Percentiles rank a stretch among this genome's conserved stretches.
Evolutionary conservation across 2,888 invertebrate genomes (phyloP).

Genomic region (Kryphioiulus occultus): DNA sequence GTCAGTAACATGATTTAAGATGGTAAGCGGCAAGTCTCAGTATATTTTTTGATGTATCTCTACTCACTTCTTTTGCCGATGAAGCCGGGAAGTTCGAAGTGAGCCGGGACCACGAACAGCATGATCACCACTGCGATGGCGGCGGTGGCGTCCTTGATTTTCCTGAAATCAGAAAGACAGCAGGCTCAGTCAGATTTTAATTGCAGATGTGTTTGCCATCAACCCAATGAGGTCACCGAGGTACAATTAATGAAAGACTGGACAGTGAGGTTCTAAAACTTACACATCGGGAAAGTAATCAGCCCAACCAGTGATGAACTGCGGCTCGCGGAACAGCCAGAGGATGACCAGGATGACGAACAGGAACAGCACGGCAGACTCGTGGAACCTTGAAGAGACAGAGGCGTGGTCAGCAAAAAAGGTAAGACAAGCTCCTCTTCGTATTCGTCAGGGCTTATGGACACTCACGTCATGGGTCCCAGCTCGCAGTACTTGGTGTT

Average conservation of each 20-base stretch:
- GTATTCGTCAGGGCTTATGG: background rate
- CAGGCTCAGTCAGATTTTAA: background rate
- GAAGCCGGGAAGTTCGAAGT: conserved; percentile 48
- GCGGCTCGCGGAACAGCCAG: conserved; percentile 89
- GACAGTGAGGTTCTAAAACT: background rate
- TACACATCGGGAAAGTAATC: conserved; percentile 65
- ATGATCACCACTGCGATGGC: conserved; percentile 63
- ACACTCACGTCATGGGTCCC: conserved; percentile 52
- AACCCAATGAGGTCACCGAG: background rate
- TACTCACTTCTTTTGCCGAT: conserved; percentile 44
- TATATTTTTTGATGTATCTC: no score
- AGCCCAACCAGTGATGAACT: conserved; percentile 88
- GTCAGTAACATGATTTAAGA: background rate
- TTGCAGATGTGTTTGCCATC: no score
- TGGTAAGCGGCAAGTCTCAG: background rate
- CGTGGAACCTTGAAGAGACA: conserved; percentile 52
- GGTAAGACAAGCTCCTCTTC: background rate
- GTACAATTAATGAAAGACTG: background rate
- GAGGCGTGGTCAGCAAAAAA: background rate
- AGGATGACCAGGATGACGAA: conserved; percentile 81
- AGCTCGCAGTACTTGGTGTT: conserved; percentile 51
- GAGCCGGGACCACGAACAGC: conserved; percentile 58
- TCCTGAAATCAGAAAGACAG: conserved; percentile 52
- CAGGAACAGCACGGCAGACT: conserved; percentile 66
- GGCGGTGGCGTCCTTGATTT: conserved; percentile 63